Evolutionary conservation across 2,113 vertebrate species (phyloP), one percentile per base, ranked within the genome.

Genomic region (Brachirus orientalis): DNA sequence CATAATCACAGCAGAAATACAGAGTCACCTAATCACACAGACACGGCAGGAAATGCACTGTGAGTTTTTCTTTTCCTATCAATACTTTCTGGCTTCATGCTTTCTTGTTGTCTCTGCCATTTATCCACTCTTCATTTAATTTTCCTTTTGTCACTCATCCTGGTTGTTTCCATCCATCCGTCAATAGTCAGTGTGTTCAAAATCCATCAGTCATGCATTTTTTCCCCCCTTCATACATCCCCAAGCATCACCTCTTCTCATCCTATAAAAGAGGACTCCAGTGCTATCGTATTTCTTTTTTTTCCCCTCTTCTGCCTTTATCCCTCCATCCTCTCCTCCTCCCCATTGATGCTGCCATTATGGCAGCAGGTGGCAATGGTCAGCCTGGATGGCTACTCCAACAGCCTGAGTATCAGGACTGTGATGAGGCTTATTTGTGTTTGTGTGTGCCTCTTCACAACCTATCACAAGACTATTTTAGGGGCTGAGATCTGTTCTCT

Each of bases 391-490:
- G 38, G 58, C 63, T 45, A 4, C 75, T 77, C 72, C 58, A 63
- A 28, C 73, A 79, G 62, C 53, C 35, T 6, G 28, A 60, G 63
- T 35, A 20, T 52, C 8, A 45, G 55, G 17, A 6, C 35, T 41
- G 6, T 14, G 56, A 67, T 71, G 72, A 48, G 41, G 52, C 54
- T 76, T 63, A 35, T 45, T 47, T 61, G n/a, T 61, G 43, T 61
- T 44, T 44, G 20, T 53, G 60, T 33, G 48, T 7, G 17, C 59
- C 55, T 41, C 46, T 53, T 69, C 9, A 6, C 44, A 0, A 71
- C 62, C 50, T 18, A 75, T 84, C 72, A 75, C 44, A 66, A 41
- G 70, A 45, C 78, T 82, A 33, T 86, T 84, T 83, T 72, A 73
- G 74, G 84, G 70, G 84, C 72, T 70, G 69, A 65, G 69, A 68